Evolutionary conservation across 2,113 vertebrate genomes (phyloP), one percentile per base, ranked within the genome.

Genomic region (Sardina pilchardus): DNA sequence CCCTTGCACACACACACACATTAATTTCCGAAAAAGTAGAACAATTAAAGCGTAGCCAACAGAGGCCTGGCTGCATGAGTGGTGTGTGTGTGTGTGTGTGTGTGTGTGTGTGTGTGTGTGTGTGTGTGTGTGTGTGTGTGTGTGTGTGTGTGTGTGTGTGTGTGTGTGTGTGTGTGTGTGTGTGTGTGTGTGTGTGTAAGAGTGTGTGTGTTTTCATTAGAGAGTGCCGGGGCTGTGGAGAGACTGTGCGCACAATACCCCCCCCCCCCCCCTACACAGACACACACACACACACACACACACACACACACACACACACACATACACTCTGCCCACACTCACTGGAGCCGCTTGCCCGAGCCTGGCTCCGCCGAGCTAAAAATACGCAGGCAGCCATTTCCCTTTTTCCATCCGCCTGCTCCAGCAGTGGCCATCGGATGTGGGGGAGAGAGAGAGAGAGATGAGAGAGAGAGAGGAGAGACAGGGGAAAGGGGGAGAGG

Each of bases 331-430:
- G 16, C 67, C 26, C 30, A 34, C 67, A 34, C 26, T 34, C 67
- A 63, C 59, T 26, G n/a, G n/a, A 63, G 59, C 63, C 63, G 19
- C 16, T 42, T 19, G 50, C 50, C 17, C 16, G 16, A 56, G 50
- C 47, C 47, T 3, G 2, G 24, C n/a, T 30, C n/a, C 7, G 26
- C 9, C 12, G 14, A 17, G 30, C 71, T 78, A 78, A 78, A 78
- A 78, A 78, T 78, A 78, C 12, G 4, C 71, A 78, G 30, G 30
- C 30, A 78, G 71, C 71, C 71, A 78, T 78, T 78, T 78, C 71
- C 71, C 36, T 78, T 78, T 78, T 78, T 78, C 71, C 71, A 78
- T 78, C 16, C 2, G 9, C 71, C 36, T 36, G 30, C 14, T 78
- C 71, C 71, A 78, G 34, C 71, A 78, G 71, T 78, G 71, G 71